A percentile compares a stretch with the other conserved stretches of the same genome.
Conservation (phyloP, 1,140 invertebrate species). For the Formica selysi region DNA sequence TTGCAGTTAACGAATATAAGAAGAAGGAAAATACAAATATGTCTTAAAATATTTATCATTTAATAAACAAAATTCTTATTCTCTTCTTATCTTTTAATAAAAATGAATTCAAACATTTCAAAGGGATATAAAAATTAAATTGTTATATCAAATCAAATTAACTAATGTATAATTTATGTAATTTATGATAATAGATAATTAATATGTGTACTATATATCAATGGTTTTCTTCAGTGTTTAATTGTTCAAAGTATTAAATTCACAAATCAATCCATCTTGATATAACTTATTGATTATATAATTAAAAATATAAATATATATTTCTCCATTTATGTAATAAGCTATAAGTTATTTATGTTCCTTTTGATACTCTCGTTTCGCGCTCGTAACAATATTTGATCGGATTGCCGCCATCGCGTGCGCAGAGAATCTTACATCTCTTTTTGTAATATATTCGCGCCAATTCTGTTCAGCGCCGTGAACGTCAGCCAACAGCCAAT, state of each 20-base stretch:
- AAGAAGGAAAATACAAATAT: neutral
- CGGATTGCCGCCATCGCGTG: neutral
- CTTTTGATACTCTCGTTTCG: neutral
- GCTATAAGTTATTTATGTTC: too few relatives aligned
- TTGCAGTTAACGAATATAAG: neutral
- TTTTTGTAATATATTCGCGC: slow-evolving; percentile 2
- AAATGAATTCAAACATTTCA: slow-evolving; percentile 2
- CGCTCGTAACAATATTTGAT: neutral
- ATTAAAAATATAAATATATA: neutral
- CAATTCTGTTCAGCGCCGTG: neutral
- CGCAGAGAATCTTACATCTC: neutral
- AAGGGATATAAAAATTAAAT: neutral
- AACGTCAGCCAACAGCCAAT: slow-evolving; percentile 42
- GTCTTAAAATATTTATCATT: neutral
- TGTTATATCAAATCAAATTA: neutral
- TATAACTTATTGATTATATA: neutral
- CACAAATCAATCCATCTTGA: neutral
- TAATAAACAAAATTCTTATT: neutral
- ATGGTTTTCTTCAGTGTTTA: neutral
- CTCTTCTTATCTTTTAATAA: neutral
- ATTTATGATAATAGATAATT: neutral
- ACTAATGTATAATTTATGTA: slow-evolving; percentile 20
- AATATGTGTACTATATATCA: neutral
- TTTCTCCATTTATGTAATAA: neutral
- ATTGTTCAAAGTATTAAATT: neutral